A percentile compares a stretch with the other conserved stretches of the same genome.
These are phyloP conservation scores for Epiblema foenella DNA, from an alignment of 2,888 invertebrate genomes.

Conservation along the genomic window DNA sequence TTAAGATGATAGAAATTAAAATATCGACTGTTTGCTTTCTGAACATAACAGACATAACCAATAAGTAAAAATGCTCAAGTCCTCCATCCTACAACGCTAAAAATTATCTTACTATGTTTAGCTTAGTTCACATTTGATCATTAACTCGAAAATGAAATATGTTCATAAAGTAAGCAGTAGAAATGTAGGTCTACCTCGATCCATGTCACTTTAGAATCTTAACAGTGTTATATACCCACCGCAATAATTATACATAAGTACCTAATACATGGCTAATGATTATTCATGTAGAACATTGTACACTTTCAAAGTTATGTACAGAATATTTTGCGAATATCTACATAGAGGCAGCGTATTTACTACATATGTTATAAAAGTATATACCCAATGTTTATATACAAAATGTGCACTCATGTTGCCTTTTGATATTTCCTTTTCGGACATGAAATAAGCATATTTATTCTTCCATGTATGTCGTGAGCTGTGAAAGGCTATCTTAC, in stretches of 20 bases:
- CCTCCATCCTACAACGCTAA: not conserved
- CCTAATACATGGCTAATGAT: slow-evolving; percentile 32
- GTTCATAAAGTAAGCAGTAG: slow-evolving; percentile 8
- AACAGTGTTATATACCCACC: slow-evolving; percentile 44
- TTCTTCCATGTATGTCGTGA: slow-evolving; percentile 32
- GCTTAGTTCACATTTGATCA: slow-evolving; percentile 9
- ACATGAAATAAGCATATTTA: slow-evolving; percentile 49
- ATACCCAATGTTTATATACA: slow-evolving; percentile 62
- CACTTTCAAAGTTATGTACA: slow-evolving; percentile 65
- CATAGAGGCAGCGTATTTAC: slow-evolving; percentile 81
- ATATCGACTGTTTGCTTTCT: slow-evolving; percentile 13
- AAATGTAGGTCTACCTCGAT: slow-evolving; percentile 41
- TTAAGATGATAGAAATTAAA: slow-evolving; percentile 29
- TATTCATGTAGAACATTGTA: slow-evolving; percentile 69
- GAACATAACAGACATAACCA: not conserved
- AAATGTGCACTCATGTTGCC: slow-evolving; percentile 68
- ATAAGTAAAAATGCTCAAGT: not conserved
- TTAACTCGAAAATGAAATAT: not conserved
- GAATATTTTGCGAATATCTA: slow-evolving; percentile 82
- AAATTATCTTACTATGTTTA: not conserved
- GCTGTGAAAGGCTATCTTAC: slow-evolving; percentile 20
- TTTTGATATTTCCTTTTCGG: slow-evolving; percentile 59
- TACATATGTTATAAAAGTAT: slow-evolving; percentile 56
- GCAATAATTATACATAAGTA: slow-evolving; percentile 44
- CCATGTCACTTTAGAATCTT: slow-evolving; percentile 44